phyloP scores from a whole-genome alignment of 2,888 invertebrate species.

The Orthosia incerta region DNA sequence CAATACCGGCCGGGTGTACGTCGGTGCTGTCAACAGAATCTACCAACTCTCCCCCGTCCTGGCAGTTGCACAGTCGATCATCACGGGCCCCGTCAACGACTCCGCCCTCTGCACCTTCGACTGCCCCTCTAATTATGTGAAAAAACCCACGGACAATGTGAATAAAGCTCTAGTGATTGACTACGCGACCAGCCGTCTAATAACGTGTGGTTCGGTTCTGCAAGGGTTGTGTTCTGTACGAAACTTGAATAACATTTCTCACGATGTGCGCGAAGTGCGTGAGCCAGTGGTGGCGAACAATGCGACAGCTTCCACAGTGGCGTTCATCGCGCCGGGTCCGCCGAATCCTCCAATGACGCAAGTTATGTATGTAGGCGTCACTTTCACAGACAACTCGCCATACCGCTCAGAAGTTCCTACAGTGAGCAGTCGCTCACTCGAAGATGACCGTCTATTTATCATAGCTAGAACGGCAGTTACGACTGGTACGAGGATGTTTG shows the following conservation, averaged over 20 bases:
- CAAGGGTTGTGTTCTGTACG: slow-evolving; percentile 98
- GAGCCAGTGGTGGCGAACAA: slow-evolving; percentile 99
- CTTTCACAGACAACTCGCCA: slow-evolving; percentile 97
- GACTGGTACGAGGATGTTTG: slow-evolving; percentile 97
- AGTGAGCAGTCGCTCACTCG: slow-evolving; percentile 97
- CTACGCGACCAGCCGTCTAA: slow-evolving; percentile 96
- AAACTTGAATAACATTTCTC: slow-evolving; percentile 96
- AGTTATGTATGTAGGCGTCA: slow-evolving; percentile 99
- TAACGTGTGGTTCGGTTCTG: slow-evolving; percentile 97
- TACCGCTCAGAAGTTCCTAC: slow-evolving; percentile 98
- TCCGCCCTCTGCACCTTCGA: slow-evolving; percentile 97
- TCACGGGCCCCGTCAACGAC: slow-evolving; percentile 97
- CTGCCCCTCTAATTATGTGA: slow-evolving; percentile 94
- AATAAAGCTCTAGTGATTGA: slow-evolving; percentile 99
- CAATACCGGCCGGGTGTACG: slow-evolving; percentile 96
- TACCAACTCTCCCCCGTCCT: slow-evolving; percentile 98
- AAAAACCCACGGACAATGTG: slow-evolving; percentile 96
- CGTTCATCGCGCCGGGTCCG: slow-evolving; percentile 98
- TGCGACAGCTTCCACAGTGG: slow-evolving; percentile 98
- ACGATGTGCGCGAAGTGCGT: slow-evolving; percentile 94
- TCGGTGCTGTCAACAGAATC: slow-evolving; percentile 97
- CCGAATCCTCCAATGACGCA: slow-evolving; percentile 97
- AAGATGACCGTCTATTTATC: slow-evolving; percentile 96
- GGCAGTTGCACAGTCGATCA: slow-evolving; percentile 94
- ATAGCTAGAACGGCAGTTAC: slow-evolving; percentile 97